phyloP scores from a whole-genome alignment of 2,888 invertebrate genomes.

The Melanostoma scalare region DNA sequence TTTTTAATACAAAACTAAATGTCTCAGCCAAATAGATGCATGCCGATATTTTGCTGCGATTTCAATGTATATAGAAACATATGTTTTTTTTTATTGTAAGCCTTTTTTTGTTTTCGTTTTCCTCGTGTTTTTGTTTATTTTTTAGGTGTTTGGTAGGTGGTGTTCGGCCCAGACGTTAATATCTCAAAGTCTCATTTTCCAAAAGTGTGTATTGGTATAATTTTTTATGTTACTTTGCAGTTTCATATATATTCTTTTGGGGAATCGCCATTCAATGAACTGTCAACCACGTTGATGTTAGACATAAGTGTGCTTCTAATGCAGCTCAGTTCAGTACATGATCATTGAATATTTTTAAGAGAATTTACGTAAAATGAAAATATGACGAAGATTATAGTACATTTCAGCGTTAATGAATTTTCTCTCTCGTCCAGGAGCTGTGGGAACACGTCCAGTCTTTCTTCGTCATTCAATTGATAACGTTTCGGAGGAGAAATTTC shows the following conservation, averaged over 20 bases:
- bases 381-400: slow-evolving; percentile 71
- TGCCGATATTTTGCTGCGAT: slow-evolving; percentile 53
- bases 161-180: slow-evolving; percentile 54
- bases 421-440: slow-evolving; percentile 72
- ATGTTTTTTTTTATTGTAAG: slow-evolving; percentile 34
- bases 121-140: slow-evolving; percentile 11
- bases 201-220: slow-evolving; percentile 58
- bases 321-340: slow-evolving; percentile 58
- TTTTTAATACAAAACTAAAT: slow-evolving; percentile 38
- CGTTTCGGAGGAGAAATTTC: slow-evolving; percentile 69
- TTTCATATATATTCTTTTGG: slow-evolving; percentile 67
- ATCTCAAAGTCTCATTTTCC: slow-evolving; percentile 58
- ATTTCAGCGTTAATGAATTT: slow-evolving; percentile 67
- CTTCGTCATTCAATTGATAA: slow-evolving; percentile 72
- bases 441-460: slow-evolving; percentile 72
- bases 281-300: slow-evolving; percentile 71
- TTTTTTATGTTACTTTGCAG: slow-evolving; percentile 56
- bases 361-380: slow-evolving; percentile 69
- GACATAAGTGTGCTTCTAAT: slow-evolving; percentile 68
- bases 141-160: slow-evolving; percentile 40
- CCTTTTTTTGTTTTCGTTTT: slow-evolving; percentile 40
- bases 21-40: slow-evolving; percentile 50
- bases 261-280: slow-evolving; percentile 72
- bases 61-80: slow-evolving; percentile 24
- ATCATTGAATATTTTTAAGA: slow-evolving; percentile 66